Evolutionary conservation across 2,888 invertebrate genomes (phyloP), one percentile per base, ranked within the genome.

Genomic region (Cheilosia grossa): DNA sequence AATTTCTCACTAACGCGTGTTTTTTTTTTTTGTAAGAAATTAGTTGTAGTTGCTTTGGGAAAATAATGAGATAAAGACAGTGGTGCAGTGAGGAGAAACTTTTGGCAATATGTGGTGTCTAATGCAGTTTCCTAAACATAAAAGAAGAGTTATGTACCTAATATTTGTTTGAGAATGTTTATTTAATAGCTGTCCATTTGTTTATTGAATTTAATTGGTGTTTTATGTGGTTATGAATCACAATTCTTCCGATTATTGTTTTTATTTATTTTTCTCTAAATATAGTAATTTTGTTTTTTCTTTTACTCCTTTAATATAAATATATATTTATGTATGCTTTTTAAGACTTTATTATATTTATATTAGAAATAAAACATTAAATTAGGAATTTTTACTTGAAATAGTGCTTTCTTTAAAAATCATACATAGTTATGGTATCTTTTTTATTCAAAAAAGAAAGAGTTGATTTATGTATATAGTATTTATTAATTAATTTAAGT

Each of bases 151-250:
- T 51, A 49, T 47, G 30, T 49, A 54, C 9, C 30, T 30, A 30
- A 30, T 53, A 44, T 47, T 58, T 75, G n/a, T 69, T 56, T 47
- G 27, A 70, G 58, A 72, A 73, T 63, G n/a, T 54, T 63, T 59
- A 30, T 59, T 59, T 67, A 66, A 79, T 37, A 74, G 79, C 79
- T 80, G 80, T 80, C 79, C 83, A 58, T 70, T 64, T 13, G 53
- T 66, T 67, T 73, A 81, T 85, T 85, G 72, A 77, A 80, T 72
- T 75, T 61, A 75, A 85, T 85, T 81, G 85, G 85, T 85, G 85
- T 85, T 85, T 75, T 66, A 63, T 80, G 69, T 80, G 73, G 58
- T 69, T 73, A 75, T 75, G 56, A 80, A 85, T 85, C 85, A 85
- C 85, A 75, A 51, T 85, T 75, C 64, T 85, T 70, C 79, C 69